Evolutionary conservation across 2,797 vertebrate genomes (phyloP), one percentile per base, ranked within the genome.

Genomic region (Enteromius argenteus): DNA sequence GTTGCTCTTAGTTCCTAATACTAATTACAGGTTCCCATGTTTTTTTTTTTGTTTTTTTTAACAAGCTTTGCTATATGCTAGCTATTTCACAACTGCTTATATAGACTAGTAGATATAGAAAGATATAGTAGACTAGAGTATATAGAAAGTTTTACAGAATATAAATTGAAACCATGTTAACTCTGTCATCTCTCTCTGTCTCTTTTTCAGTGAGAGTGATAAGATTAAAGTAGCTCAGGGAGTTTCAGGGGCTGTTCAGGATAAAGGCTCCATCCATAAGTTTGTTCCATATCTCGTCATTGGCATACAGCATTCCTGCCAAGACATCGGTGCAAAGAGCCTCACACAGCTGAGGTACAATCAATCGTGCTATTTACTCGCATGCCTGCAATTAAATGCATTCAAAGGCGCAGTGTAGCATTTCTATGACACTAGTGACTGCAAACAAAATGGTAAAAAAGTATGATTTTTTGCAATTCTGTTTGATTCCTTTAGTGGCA

Each of bases 221-320:
- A 98, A 99, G 93, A 98, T 99, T 81, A 99, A 99, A 94, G 98
- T 99, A 60, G 98, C 98, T 78, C 98, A 99, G 88, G 98, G 98
- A 0, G 98, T 99, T 72, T 99, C 98, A 0, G 98, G 98, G 1
- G 97, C 98, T 0, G 96, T 99, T 83, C 98, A 99, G 88, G 98
- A 99, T 93, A 99, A 99, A 92, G 98, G 98, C 80, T 99, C 98
- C 89, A 97, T 99, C 92, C 97, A 99, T 91, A 98, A 98, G 91
- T 99, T 99, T 86, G 93, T 99, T 79, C 98, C 98, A 0, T 99
- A 99, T 94, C 93, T 99, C 90, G 96, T 98, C 81, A 97, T 96
- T 74, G 98, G 98, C 80, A 97, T 97, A 89, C 98, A 99, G 93
- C 98, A 99, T 91, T 97, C 97, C 85, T 99, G 98, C 90, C 98